These are phyloP conservation scores for Leguminivora glycinivorella DNA, from an alignment of 1,140 invertebrate species.

Conservation along the genomic window DNA sequence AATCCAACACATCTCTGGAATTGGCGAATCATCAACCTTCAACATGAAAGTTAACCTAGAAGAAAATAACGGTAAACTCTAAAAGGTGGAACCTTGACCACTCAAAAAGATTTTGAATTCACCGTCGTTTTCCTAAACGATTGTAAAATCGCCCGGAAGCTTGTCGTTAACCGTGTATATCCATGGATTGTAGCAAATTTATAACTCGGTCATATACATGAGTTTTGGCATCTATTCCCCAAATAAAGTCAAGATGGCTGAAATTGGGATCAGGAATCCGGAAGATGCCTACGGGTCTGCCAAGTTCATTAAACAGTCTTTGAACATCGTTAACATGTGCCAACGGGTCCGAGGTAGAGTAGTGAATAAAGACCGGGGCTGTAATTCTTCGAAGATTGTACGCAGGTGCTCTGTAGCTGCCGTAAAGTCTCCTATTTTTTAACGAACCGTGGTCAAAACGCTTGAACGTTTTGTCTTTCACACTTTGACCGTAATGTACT, in stretches of 20 bases:
- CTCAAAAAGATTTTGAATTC: too few species aligned
- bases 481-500: slow-evolving; percentile 87
- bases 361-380: slow-evolving; percentile 85
- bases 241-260: slow-evolving; percentile 81
- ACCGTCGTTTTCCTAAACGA: too few species aligned
- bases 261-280: slow-evolving; percentile 74
- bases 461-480: slow-evolving; percentile 81
- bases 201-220: slow-evolving; percentile 73
- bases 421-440: slow-evolving; percentile 80
- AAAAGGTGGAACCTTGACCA: not conserved
- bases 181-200: slow-evolving; percentile 58
- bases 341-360: slow-evolving; percentile 86
- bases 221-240: slow-evolving; percentile 77
- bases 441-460: slow-evolving; percentile 83
- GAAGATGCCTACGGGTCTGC: slow-evolving; percentile 77
- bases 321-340: slow-evolving; percentile 81
- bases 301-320: slow-evolving; percentile 79
- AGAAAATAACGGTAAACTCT: too few species aligned
- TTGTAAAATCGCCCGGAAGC: not conserved
- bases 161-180: slow-evolving; percentile 26
- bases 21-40: too few species aligned
- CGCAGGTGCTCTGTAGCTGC: slow-evolving; percentile 76
- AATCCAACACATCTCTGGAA: not conserved
- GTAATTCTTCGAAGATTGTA: slow-evolving; percentile 82
- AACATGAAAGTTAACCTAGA: too few species aligned